These are phyloP conservation scores for Arremon brunneinucha DNA, from an alignment of 2,797 vertebrate species.

Conservation along the genomic window DNA sequence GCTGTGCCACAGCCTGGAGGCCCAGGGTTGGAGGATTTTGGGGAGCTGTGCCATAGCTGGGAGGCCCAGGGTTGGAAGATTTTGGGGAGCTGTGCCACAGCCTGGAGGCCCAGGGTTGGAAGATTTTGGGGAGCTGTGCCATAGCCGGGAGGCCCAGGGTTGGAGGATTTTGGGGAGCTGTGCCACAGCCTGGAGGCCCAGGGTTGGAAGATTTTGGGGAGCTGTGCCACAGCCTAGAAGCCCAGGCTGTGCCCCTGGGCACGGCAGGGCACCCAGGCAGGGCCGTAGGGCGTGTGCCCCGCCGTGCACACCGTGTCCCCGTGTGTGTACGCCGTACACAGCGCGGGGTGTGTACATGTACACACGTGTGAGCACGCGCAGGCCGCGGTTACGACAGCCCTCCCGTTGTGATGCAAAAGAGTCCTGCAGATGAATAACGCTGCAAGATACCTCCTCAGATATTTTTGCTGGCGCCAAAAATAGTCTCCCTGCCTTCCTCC, in stretches of 20 bases:
- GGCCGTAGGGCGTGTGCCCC: neutral
- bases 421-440: conserved; percentile 73
- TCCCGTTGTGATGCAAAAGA: conserved; percentile 34
- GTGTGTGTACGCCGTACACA: neutral
- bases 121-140: too few species aligned
- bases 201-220: neutral
- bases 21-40: too few species aligned
- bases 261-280: rapidly evolving
- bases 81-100: neutral
- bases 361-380: neutral
- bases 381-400: neutral
- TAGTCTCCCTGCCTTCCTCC: conserved; percentile 49
- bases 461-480: conserved; percentile 78
- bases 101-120: neutral
- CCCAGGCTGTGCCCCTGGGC: neutral
- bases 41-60: too few species aligned
- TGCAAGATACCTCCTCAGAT: conserved; percentile 68
- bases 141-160: too few species aligned
- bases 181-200: too few species aligned
- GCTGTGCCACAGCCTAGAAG: neutral
- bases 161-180: too few species aligned
- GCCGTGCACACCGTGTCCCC: rapidly evolving
- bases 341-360: neutral
- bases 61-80: neutral
- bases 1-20: neutral